Conservation (phyloP, 2,888 invertebrate genomes). For the Plagodis pulveraria region DNA sequence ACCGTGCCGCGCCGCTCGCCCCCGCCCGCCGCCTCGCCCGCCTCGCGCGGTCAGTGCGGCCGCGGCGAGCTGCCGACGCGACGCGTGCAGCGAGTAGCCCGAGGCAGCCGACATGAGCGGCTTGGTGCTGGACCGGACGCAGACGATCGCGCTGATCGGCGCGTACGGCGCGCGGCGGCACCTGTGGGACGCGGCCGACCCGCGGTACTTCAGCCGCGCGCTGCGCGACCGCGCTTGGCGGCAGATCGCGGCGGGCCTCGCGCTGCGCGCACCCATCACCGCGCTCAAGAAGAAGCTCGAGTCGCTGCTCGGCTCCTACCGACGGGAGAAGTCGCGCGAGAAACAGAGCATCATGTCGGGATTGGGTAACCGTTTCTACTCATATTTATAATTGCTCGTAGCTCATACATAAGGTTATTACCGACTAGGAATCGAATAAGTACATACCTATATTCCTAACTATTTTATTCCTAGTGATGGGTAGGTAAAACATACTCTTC, state of each 20-base stretch:
- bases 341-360: conserved; percentile 1
- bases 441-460: too few relatives aligned
- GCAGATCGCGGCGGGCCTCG: conserved; percentile 5
- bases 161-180: conserved; percentile 5
- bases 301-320: conserved; percentile 11
- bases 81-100: background rate
- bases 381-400: too few relatives aligned
- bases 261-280: background rate
- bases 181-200: conserved; percentile 5
- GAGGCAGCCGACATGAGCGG: background rate
- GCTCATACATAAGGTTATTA: too few relatives aligned
- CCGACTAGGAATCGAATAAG: too few relatives aligned
- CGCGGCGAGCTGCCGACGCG: background rate
- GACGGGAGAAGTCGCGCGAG: conserved; percentile 10
- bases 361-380: background rate
- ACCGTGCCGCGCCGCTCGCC: background rate
- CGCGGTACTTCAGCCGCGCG: conserved; percentile 6
- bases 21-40: background rate
- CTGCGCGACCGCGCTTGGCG: conserved; percentile 2
- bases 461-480: too few relatives aligned
- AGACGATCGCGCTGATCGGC: conserved; percentile 1
- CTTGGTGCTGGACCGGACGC: conserved; percentile 1
- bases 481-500: too few relatives aligned
- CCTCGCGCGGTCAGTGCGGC: background rate
- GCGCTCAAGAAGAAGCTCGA: conserved; percentile 10